These are phyloP conservation scores for Congeria kusceri DNA, from an alignment of 2,888 invertebrate species.

Conservation along the genomic window DNA sequence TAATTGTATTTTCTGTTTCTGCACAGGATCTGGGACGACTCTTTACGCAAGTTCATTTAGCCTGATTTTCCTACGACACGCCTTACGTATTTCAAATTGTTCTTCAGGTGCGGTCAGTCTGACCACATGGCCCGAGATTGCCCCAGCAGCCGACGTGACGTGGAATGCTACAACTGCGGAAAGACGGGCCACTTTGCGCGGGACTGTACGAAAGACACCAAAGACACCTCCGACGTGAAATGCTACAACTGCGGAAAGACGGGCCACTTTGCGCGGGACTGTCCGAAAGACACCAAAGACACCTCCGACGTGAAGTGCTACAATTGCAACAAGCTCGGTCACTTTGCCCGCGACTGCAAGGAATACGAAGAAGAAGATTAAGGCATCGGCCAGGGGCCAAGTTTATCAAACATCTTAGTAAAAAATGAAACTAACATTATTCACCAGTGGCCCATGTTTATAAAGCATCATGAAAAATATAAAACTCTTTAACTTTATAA, in stretches of 20 bases:
- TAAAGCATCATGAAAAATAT: no score
- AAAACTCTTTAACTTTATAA: no score
- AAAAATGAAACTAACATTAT: no score
- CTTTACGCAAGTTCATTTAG: no score
- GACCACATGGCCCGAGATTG: slow-evolving; percentile 82
- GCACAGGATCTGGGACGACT: no score
- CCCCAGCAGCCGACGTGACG: slow-evolving; percentile 54
- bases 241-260: slow-evolving; percentile 85
- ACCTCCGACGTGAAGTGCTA: slow-evolving; percentile 50
- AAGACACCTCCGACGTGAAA: slow-evolving; percentile 54
- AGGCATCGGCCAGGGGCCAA: no score
- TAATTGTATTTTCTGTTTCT: no score
- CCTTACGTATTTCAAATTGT: neutral
- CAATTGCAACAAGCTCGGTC: slow-evolving; percentile 83
- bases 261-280: slow-evolving; percentile 86
- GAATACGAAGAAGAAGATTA: slow-evolving; percentile 23
- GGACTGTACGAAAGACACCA: slow-evolving; percentile 79
- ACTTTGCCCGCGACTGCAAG: slow-evolving; percentile 85
- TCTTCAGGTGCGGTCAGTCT: slow-evolving; percentile 62
- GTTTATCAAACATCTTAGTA: no score
- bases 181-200: slow-evolving; percentile 85
- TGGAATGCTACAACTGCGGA: slow-evolving; percentile 85
- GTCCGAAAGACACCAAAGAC: slow-evolving; percentile 65
- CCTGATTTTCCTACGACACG: no score
- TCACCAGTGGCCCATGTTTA: no score